Base-by-base conservation (phyloP, 2,113 vertebrate genomes). In the Amphiprion ocellaris region DNA sequence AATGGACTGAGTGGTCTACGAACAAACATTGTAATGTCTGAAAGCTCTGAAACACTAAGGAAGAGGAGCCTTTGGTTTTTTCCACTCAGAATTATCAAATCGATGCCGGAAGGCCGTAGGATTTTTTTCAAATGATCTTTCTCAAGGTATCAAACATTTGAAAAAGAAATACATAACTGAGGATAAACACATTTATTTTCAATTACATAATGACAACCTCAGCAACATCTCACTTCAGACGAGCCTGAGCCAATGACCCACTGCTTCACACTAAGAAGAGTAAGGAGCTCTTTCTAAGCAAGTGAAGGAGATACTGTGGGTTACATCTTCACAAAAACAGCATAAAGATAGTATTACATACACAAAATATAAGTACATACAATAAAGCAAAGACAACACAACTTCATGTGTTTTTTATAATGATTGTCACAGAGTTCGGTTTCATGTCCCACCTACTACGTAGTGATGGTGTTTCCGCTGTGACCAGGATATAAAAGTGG, bases 101-200 rank as follows among this genome's bases (percentile, higher is more conserved):
- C 14, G 12, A 15, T 44, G 14, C 41, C 2, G 15, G 41, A 44
- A 26, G 41, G 41, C 11, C 41, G 2, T 15, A 12, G 41, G 14
- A 37, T 17, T 47, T 24, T 30, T 30, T 17, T 15, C 23, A 44
- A 49, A 49, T 41, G 2, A 41, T 41, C 41, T 44, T 12, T 14
- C 41, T 44, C 12, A 15, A 44, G 41, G 41, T 44, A 44, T 15
- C 10, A 4, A 9, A 44, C 33, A 37, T 37, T 44, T 44, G 1
- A 44, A 44, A 44, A 44, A 12, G 2, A 44, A 33, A 33, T 5
- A 5, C 8, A 71, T 68, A 59, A 3, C 17, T n/a, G 19, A 9
- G 62, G 64, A 77, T 85, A 76, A 69, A 81, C 76, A 30, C 33
- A 37, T 92, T 90, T 91, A 90, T 90, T 91, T 84, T 70, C 53